Conservation (phyloP, 37 sponge, comb jelly and placozoan genomes). For the Diacarnus erythraeanus region DNA sequence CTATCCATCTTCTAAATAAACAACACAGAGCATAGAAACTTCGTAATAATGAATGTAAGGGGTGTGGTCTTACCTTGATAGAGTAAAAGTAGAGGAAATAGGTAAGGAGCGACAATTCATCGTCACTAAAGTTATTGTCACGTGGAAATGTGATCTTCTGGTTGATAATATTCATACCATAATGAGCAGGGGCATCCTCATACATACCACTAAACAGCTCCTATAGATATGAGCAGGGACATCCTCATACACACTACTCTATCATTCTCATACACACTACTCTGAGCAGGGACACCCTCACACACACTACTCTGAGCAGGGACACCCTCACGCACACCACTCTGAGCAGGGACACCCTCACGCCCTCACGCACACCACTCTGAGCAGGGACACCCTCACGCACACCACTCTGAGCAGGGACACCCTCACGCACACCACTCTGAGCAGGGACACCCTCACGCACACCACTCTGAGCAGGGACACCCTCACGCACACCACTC, state of each 20-base stretch:
- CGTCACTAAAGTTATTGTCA: conserved; percentile 82
- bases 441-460: no score
- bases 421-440: no score
- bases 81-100: conserved; percentile 75
- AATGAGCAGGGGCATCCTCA: conserved; percentile 52
- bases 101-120: conserved; percentile 80
- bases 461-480: no score
- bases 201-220: conserved; percentile 39
- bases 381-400: no score
- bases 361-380: no score
- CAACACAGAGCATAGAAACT: background rate
- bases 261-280: no score
- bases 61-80: conserved; percentile 46
- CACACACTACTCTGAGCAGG: no score
- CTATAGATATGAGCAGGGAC: conserved; percentile 11
- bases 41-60: background rate
- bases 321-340: no score
- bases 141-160: conserved; percentile 80
- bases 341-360: no score
- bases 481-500: no score
- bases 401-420: no score
- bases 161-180: conserved; percentile 80
- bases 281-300: no score
- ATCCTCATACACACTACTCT: conserved; percentile 21
- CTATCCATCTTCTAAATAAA: background rate